Evolutionary conservation across 1,140 invertebrate species (phyloP).

Genomic region (Oreohelix idahoensis): DNA sequence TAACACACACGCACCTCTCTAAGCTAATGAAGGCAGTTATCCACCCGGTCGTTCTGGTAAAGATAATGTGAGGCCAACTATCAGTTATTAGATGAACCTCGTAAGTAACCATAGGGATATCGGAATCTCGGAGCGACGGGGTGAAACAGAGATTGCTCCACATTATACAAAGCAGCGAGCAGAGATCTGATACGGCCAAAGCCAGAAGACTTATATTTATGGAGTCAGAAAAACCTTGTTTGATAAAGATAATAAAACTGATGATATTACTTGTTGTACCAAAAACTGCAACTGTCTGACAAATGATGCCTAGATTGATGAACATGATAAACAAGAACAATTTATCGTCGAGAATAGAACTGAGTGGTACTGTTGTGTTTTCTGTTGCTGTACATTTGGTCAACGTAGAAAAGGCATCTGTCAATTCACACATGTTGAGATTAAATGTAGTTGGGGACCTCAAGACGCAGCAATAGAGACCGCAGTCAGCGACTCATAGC

Average conservation of each 20-base stretch:
- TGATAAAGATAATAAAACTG: slow-evolving; percentile 27
- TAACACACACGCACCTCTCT: slow-evolving; percentile 27
- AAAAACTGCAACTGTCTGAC: not conserved
- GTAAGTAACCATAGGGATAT: not conserved
- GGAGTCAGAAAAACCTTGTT: slow-evolving; percentile 7
- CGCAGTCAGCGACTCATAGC: too few species aligned
- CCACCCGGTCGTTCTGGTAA: slow-evolving; percentile 18
- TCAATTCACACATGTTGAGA: too few species aligned
- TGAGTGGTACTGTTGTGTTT: not conserved
- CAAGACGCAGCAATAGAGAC: too few species aligned
- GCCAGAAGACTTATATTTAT: slow-evolving; percentile 16
- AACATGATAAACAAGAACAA: not conserved
- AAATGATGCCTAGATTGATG: not conserved
- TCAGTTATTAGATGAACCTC: not conserved
- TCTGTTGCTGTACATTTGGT: too few species aligned
- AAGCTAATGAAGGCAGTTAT: slow-evolving; percentile 22
- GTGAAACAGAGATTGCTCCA: not conserved
- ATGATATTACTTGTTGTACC: slow-evolving; percentile 11
- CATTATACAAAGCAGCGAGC: not conserved
- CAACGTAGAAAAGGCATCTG: too few species aligned
- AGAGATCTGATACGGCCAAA: slow-evolving; percentile 24
- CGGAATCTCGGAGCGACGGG: not conserved
- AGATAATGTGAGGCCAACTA: slow-evolving; percentile 3
- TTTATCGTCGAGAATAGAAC: not conserved
- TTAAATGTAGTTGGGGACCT: too few species aligned